Evolutionary conservation across 2,113 vertebrate species (phyloP).

Genomic region (Larimichthys crocea): DNA sequence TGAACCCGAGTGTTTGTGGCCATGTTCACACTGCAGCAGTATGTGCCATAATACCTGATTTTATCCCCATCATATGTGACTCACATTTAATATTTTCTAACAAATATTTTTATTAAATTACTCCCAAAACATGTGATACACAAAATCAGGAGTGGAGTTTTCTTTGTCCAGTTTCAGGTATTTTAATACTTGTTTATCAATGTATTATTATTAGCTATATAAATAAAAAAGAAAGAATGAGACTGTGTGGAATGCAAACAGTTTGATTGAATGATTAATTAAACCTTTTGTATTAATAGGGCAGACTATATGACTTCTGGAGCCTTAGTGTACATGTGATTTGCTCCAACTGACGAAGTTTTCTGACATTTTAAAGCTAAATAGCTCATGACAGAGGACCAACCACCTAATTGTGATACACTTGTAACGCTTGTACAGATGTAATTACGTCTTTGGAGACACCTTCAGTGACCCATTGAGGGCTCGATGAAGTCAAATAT

Average conservation of each 20-base stretch:
- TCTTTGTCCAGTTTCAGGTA: not conserved
- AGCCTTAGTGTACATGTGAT: not conserved
- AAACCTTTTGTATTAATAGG: too few species aligned
- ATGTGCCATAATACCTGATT: not conserved
- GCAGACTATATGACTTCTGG: not conserved
- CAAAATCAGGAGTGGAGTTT: not conserved
- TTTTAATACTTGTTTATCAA: not conserved
- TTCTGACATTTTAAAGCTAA: not conserved
- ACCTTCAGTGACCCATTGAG: not conserved
- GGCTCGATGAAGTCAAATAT: not conserved
- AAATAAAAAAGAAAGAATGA: not conserved
- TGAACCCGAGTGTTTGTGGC: not conserved
- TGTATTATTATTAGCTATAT: not conserved
- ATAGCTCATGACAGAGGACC: not conserved
- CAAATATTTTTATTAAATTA: not conserved
- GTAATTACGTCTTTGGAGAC: not conserved
- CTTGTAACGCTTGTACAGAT: not conserved
- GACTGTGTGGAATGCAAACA: not conserved
- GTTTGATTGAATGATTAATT: too few species aligned
- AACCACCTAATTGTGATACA: not conserved
- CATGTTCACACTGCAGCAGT: conserved; percentile 4
- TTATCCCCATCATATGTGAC: not conserved
- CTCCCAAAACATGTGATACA: not conserved
- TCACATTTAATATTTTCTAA: not conserved
- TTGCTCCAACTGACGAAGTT: not conserved